Evolutionary conservation across 1,140 invertebrate genomes (phyloP).

Genomic region (Drosophila triauraria): DNA sequence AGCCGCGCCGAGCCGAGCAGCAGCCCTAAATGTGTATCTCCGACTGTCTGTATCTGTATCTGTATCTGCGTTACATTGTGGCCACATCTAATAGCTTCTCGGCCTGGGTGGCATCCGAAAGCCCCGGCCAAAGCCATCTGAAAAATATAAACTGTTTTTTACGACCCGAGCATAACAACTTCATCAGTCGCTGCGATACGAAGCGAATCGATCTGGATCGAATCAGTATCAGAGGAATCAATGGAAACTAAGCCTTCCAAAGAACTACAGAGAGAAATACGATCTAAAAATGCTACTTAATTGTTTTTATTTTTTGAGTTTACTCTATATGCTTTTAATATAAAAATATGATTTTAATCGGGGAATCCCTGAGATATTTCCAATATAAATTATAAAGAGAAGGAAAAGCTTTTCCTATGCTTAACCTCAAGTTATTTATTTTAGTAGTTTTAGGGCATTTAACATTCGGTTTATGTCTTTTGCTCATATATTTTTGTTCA

Average conservation of each 20-base stretch:
- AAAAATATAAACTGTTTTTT: conserved; percentile 44
- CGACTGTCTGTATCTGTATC: conserved; percentile 16
- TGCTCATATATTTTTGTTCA: conserved; percentile 2
- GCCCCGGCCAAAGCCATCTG: conserved; percentile 26
- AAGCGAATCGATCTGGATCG: conserved; percentile 29
- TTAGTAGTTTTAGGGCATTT: conserved; percentile 2
- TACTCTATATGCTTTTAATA: background rate
- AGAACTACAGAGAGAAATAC: background rate
- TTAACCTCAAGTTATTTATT: too few species aligned
- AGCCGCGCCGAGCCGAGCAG: background rate
- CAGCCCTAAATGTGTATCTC: conserved; percentile 16
- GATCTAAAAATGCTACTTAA: background rate
- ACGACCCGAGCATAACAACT: conserved; percentile 38
- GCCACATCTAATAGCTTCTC: background rate
- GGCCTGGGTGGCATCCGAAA: conserved; percentile 9
- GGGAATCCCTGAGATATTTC: too few species aligned
- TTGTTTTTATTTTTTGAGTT: background rate
- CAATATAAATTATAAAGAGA: too few species aligned
- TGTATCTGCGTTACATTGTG: conserved; percentile 16
- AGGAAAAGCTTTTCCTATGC: background rate
- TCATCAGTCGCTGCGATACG: conserved; percentile 18
- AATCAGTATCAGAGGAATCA: conserved; percentile 16
- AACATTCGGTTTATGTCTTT: background rate
- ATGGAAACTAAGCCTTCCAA: background rate
- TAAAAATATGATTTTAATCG: background rate